A percentile compares a stretch with the other conserved stretches of the same genome.
Evolutionary conservation across 2,797 vertebrate species (phyloP).

Genomic region (Gobionotothen gibberifrons): DNA sequence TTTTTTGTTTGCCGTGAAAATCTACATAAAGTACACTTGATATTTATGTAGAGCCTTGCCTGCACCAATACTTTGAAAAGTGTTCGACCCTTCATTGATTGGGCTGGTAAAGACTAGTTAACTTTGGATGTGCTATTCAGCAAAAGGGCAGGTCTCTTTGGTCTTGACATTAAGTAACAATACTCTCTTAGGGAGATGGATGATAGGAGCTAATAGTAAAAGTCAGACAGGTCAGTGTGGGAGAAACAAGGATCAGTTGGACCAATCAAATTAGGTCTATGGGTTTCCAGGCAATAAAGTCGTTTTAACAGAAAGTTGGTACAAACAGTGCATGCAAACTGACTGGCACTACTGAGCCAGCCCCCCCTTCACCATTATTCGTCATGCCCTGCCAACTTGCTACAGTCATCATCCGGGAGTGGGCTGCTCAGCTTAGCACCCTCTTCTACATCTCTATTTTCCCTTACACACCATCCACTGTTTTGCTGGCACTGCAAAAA

Average conservation of each 20-base stretch:
- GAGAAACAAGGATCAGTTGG: background rate
- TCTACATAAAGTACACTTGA: background rate
- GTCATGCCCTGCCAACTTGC: conserved; percentile 46
- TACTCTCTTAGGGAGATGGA: background rate
- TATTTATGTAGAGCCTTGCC: background rate
- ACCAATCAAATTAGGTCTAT: background rate
- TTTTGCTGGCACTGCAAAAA: conserved; percentile 51
- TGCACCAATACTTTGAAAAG: background rate
- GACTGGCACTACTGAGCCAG: conserved; percentile 34
- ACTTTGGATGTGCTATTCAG: background rate
- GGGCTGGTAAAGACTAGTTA: background rate
- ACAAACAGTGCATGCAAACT: conserved; percentile 6
- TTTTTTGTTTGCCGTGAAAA: conserved; percentile 12
- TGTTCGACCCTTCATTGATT: background rate
- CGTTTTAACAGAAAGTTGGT: conserved; percentile 6
- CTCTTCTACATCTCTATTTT: conserved; percentile 22
- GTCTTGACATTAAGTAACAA: background rate
- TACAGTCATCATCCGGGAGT: conserved; percentile 30
- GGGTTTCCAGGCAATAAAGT: background rate
- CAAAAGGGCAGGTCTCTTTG: background rate
- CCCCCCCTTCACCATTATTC: conserved; percentile 31
- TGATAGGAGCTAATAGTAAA: background rate
- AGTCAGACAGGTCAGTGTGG: background rate
- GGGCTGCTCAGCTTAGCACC: conserved; percentile 21
- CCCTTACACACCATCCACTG: conserved; percentile 25